Evolutionary conservation across 2,113 vertebrate genomes (phyloP).

Genomic region (Grammomys dolichurus): DNA sequence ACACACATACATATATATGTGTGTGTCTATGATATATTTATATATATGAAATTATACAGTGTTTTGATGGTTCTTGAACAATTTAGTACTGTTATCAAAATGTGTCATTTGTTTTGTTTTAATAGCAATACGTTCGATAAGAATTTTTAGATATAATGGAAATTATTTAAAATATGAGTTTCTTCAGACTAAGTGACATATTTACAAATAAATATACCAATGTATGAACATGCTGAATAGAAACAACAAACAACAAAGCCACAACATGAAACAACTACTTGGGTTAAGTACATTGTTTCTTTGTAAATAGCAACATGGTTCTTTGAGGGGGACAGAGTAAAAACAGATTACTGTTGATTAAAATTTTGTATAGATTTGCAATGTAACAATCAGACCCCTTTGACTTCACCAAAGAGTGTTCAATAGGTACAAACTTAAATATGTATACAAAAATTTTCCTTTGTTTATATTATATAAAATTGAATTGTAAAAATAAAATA

Average conservation of each 20-base stretch:
- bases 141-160: accelerated
- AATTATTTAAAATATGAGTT: not conserved
- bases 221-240: not conserved
- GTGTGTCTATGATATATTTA: too few relatives aligned
- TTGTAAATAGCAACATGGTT: not conserved
- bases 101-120: not conserved
- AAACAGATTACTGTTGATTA: not conserved
- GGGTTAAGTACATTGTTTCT: not conserved
- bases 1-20: too few relatives aligned
- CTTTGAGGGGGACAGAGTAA: not conserved
- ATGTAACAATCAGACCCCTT: not conserved
- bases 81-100: not conserved
- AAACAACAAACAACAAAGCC: not conserved
- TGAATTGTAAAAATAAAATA: not conserved
- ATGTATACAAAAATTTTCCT: not conserved
- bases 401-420: not conserved
- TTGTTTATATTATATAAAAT: not conserved
- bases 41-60: not conserved
- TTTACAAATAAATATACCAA: not conserved
- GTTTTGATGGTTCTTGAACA: not conserved
- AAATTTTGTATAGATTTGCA: not conserved
- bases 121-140: not conserved
- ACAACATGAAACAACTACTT: not conserved
- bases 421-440: not conserved
- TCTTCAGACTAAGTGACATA: not conserved